Percentiles rank a stretch among this genome's conserved stretches.
phyloP scores from a whole-genome alignment of 2,113 vertebrate species.

The Charadrius vociferus region DNA sequence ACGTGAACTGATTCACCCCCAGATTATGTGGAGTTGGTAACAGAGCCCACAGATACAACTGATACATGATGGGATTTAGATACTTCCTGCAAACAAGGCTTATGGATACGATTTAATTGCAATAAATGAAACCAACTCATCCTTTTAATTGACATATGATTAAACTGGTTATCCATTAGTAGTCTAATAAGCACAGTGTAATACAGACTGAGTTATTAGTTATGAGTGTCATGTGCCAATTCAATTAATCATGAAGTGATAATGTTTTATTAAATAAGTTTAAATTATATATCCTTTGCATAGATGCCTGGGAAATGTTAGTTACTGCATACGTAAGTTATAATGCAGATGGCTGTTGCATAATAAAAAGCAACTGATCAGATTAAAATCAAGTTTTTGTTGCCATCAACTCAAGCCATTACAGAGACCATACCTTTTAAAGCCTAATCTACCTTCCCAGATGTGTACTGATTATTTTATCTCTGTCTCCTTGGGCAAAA shows the following conservation, averaged over 20 bases:
- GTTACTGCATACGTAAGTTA: background rate
- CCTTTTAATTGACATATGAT: constrained; percentile 60
- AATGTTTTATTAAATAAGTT: constrained; percentile 20
- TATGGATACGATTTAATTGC: constrained; percentile 41
- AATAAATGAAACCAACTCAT: constrained; percentile 59
- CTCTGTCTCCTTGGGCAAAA: background rate
- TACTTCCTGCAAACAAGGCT: constrained; percentile 52
- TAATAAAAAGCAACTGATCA: constrained; percentile 2
- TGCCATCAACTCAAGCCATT: background rate
- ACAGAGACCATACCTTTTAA: background rate
- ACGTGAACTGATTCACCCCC: background rate
- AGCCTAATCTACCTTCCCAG: background rate
- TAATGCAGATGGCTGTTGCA: background rate
- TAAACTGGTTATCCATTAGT: constrained; percentile 55
- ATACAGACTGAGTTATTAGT: constrained; percentile 24
- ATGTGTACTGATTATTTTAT: background rate
- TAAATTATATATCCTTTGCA: constrained; percentile 25
- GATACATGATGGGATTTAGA: background rate
- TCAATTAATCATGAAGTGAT: constrained; percentile 46
- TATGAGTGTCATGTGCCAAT: constrained; percentile 5
- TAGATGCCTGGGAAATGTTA: constrained; percentile 37
- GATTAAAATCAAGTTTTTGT: background rate
- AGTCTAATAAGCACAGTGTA: constrained; percentile 25
- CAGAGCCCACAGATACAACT: constrained; percentile 9
- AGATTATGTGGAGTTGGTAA: background rate